Evolutionary conservation across 1,140 invertebrate genomes (phyloP).

Genomic region (Diabrotica virgifera): DNA sequence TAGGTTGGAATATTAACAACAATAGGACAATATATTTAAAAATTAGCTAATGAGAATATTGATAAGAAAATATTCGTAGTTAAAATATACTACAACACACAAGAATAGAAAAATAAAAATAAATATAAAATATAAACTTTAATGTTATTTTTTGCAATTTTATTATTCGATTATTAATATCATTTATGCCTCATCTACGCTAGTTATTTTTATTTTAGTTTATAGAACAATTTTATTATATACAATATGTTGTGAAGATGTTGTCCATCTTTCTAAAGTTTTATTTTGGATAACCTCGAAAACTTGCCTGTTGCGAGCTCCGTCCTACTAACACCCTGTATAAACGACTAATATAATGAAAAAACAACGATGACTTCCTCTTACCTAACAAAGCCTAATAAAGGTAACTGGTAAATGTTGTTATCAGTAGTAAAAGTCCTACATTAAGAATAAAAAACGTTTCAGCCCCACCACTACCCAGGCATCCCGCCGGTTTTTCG

Average conservation of each 20-base stretch:
- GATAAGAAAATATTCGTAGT: too few relatives aligned
- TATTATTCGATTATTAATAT: too few relatives aligned
- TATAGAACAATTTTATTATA: too few relatives aligned
- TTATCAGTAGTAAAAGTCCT: constrained; percentile 16
- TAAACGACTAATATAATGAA: constrained; percentile 7
- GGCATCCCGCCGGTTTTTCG: constrained; percentile 21
- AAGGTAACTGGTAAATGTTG: constrained; percentile 14
- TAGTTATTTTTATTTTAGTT: too few relatives aligned
- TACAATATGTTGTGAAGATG: background rate
- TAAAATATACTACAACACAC: too few relatives aligned
- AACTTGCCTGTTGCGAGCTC: background rate
- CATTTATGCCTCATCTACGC: too few relatives aligned
- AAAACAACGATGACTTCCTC: constrained; percentile 12
- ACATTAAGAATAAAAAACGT: constrained; percentile 11
- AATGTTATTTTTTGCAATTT: too few relatives aligned
- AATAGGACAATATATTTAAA: too few relatives aligned
- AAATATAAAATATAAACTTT: too few relatives aligned
- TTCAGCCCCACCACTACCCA: constrained; percentile 6
- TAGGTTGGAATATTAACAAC: too few relatives aligned
- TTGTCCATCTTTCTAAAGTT: background rate
- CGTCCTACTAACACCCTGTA: constrained; percentile 11
- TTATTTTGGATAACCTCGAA: background rate
- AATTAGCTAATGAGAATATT: too few relatives aligned
- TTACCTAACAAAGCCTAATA: constrained; percentile 15
- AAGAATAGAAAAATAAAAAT: too few relatives aligned